Base-by-base conservation (phyloP, 1,140 invertebrate genomes). In the Triops cancriformis region DNA sequence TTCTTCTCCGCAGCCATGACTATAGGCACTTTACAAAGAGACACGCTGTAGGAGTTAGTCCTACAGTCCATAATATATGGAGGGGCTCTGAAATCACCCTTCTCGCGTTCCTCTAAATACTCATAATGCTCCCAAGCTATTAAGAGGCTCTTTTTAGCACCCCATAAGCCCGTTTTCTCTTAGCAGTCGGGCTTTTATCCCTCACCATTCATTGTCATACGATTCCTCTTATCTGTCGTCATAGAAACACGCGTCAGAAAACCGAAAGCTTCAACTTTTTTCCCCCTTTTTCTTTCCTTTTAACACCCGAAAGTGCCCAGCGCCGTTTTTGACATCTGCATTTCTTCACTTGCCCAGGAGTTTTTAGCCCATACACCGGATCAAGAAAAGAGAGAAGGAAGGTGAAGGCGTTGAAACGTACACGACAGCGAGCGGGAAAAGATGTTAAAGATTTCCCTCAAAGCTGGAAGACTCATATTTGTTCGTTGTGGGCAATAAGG, bases 101-200 rank as follows among this genome's bases (percentile, higher is more conserved):
- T 64, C 51, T 64, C 51, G 14, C 51, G 14, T 64, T 64, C 51
- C 18, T 64, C 51, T 64, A 64, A 64, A 64, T 64, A 64, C 51
- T 64, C 51, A 64, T 64, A 64, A 64, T 64, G 51, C 51, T 64
- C 23, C 18, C 14, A 64, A 64, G 51, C 51, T 64, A 64, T 64
- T 64, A 64, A 64, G 51, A 64, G 51, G 51, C 51, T 64, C 51
- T 64, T 64, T 64, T 64, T 64, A 64, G 51, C 51, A 64, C 51
- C 51, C 51, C 51, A 64, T 64, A 64, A 64, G 51, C n/a, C 51
- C 18, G 51, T 37, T 64, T 64, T 64, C 51, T 64, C 51, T 64
- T 18, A 64, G 51, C 51, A 37, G 31, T 23, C 51, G 23, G 18
- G 51, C 51, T 64, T 64, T 64, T 64, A 64, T 64, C 14, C 51